Evolutionary conservation across 1,140 invertebrate genomes (phyloP), one percentile per base, ranked within the genome.

Genomic region (Drosophila virilis): DNA sequence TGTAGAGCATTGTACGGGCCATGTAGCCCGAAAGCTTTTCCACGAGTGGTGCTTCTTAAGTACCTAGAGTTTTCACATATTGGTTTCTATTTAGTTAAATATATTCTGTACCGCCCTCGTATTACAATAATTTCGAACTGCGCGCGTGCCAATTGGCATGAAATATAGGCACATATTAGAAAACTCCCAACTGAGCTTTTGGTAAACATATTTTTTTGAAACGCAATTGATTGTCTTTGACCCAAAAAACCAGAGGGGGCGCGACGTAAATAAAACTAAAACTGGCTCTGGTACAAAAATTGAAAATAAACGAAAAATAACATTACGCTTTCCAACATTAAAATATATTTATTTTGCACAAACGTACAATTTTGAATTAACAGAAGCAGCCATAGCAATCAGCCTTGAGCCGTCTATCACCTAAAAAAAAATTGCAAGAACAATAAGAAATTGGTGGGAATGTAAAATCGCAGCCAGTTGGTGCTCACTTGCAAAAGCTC

Each of bases 211-310:
- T 40, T 74, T 74, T 33, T 79, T 59, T 72, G 10, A 67, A 78
- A 82, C 74, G 78, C 60, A 77, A 70, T 82, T 70, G 37, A 38
- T 48, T 37, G 78, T 7, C 6, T 66, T 57, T 78, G 79, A 66
- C 64, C 78, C 62, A 81, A 46, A 77, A 69, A 73, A 37, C 8
- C 6, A 50, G 6, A 72, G n/a, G 15, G 32, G n/a, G 13, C 35
- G 35, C 12, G 32, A 12, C 28, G 9, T 43, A 40, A 61, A n/a
- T 8, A 58, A 40, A 50, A 51, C 40, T 61, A 35, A 65, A 77
- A 79, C 74, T 22, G 58, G 62, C 65, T 77, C 35, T 43, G 1
- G 28, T 28, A 1, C 17, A 15, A 33, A 6, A 40, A 33, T 8
- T 37, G 1, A 13, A 7, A 37, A 52, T n/a, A 8, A 32, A 8